Conservation (phyloP, 2,888 invertebrate genomes). For the Gryllus longicercus region DNA sequence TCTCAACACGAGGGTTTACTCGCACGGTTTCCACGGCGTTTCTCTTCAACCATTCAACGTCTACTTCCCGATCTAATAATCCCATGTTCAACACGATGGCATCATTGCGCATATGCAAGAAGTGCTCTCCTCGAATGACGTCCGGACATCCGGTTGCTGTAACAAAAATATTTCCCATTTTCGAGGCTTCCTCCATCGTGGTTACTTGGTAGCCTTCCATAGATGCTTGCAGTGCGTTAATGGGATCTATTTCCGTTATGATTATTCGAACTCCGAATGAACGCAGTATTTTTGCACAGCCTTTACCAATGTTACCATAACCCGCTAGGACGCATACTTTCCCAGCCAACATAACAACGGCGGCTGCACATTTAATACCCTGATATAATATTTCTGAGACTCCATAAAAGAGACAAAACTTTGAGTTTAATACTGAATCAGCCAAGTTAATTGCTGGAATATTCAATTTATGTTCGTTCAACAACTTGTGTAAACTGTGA, state of each 20-base stretch:
- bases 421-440: slow-evolving; percentile 98
- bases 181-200: slow-evolving; percentile 92
- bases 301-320: slow-evolving; percentile 99
- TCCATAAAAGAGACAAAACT: slow-evolving; percentile 99
- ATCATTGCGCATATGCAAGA: slow-evolving; percentile 90
- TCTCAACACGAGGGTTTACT: slow-evolving; percentile 93
- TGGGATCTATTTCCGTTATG: slow-evolving; percentile 97
- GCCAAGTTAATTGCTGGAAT: slow-evolving; percentile 98
- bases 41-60: slow-evolving; percentile 91
- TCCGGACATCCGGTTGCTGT: slow-evolving; percentile 96
- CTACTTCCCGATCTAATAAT: slow-evolving; percentile 98
- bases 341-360: slow-evolving; percentile 98
- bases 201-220: slow-evolving; percentile 97
- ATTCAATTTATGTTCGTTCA: slow-evolving; percentile 79
- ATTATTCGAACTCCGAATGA: slow-evolving; percentile 95
- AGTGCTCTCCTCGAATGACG: slow-evolving; percentile 84
- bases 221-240: slow-evolving; percentile 83
- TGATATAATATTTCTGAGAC: slow-evolving; percentile 97
- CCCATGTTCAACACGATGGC: slow-evolving; percentile 98
- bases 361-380: slow-evolving; percentile 98
- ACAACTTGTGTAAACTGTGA: slow-evolving; percentile 95
- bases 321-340: slow-evolving; percentile 98
- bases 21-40: slow-evolving; percentile 84
- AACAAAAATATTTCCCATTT: slow-evolving; percentile 90
- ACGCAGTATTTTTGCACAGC: slow-evolving; percentile 91